phyloP scores from a whole-genome alignment of 2,113 vertebrate genomes.

The Takifugu bimaculatus region DNA sequence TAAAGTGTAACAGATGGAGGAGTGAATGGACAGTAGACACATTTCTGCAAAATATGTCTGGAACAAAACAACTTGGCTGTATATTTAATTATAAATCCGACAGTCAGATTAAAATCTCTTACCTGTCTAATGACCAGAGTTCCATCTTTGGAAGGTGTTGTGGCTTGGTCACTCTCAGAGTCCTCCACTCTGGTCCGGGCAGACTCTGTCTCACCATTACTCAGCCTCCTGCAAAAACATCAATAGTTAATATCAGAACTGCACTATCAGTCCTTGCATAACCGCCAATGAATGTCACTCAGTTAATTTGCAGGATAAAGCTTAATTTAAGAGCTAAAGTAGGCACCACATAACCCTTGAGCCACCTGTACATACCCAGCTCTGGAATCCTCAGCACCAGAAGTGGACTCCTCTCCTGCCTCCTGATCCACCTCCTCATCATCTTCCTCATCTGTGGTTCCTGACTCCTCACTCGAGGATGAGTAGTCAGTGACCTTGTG shows the following conservation, averaged over 20 bases:
- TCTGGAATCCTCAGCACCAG: slow-evolving; percentile 89
- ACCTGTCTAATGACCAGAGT: slow-evolving; percentile 97
- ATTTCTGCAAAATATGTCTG: slow-evolving; percentile 5
- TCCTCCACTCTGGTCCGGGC: slow-evolving; percentile 94
- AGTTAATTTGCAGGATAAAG: too few relatives aligned
- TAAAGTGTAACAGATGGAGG: not conserved
- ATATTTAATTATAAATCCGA: not conserved
- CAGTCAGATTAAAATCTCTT: slow-evolving; percentile 31
- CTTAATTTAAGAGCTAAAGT: too few relatives aligned
- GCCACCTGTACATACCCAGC: slow-evolving; percentile 79
- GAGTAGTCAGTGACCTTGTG: slow-evolving; percentile 98
- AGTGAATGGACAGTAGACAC: not conserved
- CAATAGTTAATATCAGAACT: slow-evolving; percentile 35
- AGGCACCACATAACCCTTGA: not conserved
- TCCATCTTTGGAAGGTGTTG: slow-evolving; percentile 92
- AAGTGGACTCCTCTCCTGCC: slow-evolving; percentile 88
- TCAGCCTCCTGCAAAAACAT: slow-evolving; percentile 81
- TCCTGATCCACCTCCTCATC: slow-evolving; percentile 97
- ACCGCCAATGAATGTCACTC: slow-evolving; percentile 3
- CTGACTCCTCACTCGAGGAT: slow-evolving; percentile 96
- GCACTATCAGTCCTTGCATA: slow-evolving; percentile 20
- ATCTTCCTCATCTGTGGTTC: slow-evolving; percentile 94
- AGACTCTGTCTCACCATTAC: slow-evolving; percentile 94
- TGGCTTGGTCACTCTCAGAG: slow-evolving; percentile 85
- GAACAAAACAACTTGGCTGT: not conserved